phyloP scores from a whole-genome alignment of 2,888 invertebrate genomes.

The Hartigia nigra region DNA sequence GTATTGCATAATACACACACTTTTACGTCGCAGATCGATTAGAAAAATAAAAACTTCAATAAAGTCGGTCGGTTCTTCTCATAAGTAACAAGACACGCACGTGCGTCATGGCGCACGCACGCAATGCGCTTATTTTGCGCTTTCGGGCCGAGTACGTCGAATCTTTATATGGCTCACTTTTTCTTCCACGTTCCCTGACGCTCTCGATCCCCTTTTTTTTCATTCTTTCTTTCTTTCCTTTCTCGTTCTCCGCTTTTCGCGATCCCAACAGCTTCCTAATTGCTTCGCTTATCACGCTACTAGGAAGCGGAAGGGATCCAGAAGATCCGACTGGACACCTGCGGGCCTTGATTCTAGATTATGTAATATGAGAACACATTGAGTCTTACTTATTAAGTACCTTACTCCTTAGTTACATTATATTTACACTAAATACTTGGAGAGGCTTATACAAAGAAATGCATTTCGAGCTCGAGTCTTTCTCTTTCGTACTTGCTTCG shows the following conservation, averaged over 20 bases:
- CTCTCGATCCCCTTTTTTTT: neutral
- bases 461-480: neutral
- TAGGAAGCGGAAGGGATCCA: neutral
- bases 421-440: conserved; percentile 3
- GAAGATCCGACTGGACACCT: conserved; percentile 3
- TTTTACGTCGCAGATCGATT: conserved; percentile 1
- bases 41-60: conserved; percentile 39
- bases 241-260: neutral
- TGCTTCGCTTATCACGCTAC: neutral
- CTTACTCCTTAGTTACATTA: conserved; percentile 24
- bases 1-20: neutral
- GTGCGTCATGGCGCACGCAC: conserved; percentile 5
- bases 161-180: neutral
- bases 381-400: conserved; percentile 40
- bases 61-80: conserved; percentile 25
- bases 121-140: neutral
- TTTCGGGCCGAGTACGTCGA: neutral
- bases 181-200: neutral
- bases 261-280: neutral
- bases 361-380: conserved; percentile 39
- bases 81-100: conserved; percentile 19
- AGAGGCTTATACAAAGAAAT: neutral
- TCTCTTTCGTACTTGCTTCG: neutral
- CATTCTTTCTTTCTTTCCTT: neutral
- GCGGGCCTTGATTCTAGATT: conserved; percentile 8